A percentile compares a stretch with the other conserved stretches of the same genome.
These are phyloP conservation scores for Cheirogaleus medius DNA, from an alignment of 2,113 vertebrate genomes.

Conservation along the genomic window DNA sequence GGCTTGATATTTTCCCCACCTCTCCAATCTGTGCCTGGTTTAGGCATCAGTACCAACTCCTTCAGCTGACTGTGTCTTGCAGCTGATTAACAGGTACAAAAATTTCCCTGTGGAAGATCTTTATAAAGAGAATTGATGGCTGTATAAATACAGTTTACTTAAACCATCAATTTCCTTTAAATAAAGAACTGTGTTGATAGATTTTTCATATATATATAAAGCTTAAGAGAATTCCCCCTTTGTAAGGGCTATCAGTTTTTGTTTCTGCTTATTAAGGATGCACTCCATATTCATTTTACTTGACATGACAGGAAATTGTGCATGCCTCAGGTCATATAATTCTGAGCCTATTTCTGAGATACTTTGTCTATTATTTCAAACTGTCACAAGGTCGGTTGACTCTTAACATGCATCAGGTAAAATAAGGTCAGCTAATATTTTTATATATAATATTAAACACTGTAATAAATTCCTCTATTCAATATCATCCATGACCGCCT, in stretches of 20 bases:
- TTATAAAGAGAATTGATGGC: conserved; percentile 63
- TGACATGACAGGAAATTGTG: conserved; percentile 83
- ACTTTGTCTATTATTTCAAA: conserved; percentile 82
- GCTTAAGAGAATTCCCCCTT: conserved; percentile 73
- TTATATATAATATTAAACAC: conserved; percentile 71
- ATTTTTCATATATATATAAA: conserved; percentile 42
- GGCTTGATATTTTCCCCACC: not conserved
- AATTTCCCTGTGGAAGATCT: conserved; percentile 28
- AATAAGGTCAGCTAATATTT: conserved; percentile 49
- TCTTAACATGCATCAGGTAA: conserved; percentile 79
- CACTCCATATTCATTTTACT: conserved; percentile 84
- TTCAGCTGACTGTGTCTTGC: not conserved
- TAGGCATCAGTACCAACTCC: not conserved
- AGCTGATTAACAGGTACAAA: conserved; percentile 47
- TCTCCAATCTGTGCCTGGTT: conserved; percentile 2
- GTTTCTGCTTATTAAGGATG: conserved; percentile 85
- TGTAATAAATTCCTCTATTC: conserved; percentile 74
- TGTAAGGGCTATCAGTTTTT: conserved; percentile 83
- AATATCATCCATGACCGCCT: conserved; percentile 67
- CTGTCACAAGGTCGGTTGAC: conserved; percentile 80
- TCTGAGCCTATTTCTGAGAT: conserved; percentile 80
- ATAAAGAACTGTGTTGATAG: conserved; percentile 54
- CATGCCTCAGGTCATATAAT: conserved; percentile 82
- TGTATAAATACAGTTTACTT: conserved; percentile 61
- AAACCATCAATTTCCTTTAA: conserved; percentile 70